Evolutionary conservation across 1,140 invertebrate species (phyloP).

Genomic region (Zophobas morio): DNA sequence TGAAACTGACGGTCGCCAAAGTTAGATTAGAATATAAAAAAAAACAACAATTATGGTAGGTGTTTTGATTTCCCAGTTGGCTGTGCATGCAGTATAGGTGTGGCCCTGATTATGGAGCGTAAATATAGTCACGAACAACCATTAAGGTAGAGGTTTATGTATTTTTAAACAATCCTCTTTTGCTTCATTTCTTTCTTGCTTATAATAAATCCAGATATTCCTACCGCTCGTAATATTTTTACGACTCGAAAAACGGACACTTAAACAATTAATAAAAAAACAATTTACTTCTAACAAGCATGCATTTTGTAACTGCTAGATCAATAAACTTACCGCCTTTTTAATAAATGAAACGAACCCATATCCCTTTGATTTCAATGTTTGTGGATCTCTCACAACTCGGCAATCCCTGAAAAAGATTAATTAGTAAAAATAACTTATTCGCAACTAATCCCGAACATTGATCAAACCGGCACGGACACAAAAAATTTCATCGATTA

Average conservation of each 20-base stretch:
- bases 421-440: slow-evolving; percentile 47
- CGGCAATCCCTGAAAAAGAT: slow-evolving; percentile 83
- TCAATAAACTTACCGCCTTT: slow-evolving; percentile 77
- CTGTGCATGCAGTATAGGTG: slow-evolving; percentile 48
- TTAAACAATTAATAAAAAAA: slow-evolving; percentile 41
- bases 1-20: slow-evolving; percentile 46
- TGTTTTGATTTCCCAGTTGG: slow-evolving; percentile 55
- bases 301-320: slow-evolving; percentile 19
- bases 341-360: slow-evolving; percentile 99
- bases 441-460: background rate
- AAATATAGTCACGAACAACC: slow-evolving; percentile 47
- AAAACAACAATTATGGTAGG: slow-evolving; percentile 55
- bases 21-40: slow-evolving; percentile 55
- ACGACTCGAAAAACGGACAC: slow-evolving; percentile 32
- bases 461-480: background rate
- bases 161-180: slow-evolving; percentile 40
- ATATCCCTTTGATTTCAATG: slow-evolving; percentile 99
- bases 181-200: slow-evolving; percentile 29
- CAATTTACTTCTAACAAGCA: slow-evolving; percentile 22
- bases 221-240: slow-evolving; percentile 26
- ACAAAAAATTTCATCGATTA: background rate
- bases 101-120: slow-evolving; percentile 44
- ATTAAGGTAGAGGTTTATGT: slow-evolving; percentile 45
- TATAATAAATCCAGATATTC: slow-evolving; percentile 6
- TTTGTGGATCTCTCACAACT: slow-evolving; percentile 98